Base-by-base conservation (phyloP, 2,113 vertebrate genomes). In the Toxotes jaculatrix region DNA sequence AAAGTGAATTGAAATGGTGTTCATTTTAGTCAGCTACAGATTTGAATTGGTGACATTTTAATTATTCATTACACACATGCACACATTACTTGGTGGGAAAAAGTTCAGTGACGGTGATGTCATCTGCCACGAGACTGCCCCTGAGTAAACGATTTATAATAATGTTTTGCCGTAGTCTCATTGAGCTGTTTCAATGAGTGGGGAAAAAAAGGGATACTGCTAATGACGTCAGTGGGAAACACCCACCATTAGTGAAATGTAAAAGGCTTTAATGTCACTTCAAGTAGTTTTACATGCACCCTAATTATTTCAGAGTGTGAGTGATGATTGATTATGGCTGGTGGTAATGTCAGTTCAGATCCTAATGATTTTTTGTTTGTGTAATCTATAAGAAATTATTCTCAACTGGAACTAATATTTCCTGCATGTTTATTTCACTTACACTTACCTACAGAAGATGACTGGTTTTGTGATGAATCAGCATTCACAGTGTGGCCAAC, bases 401-500 rank as follows among this genome's bases (percentile, higher is more conserved):
- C 3, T 69, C 34, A 43, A 73, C 3, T 69, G 21, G 10, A 61
- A 31, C 13, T 16, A 67, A 59, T 34, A 62, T 57, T 21, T 49
- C 60, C 47, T 42, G 27, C 60, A 76, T 65, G 5, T 82, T 66
- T n/a, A 40, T 23, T 57, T 66, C 43, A 67, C 38, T 27, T 27
- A 27, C 27, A 27, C 27, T 27, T 27, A 94, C 92, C 91, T 89
- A 87, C 91, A 88, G 91, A 91, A 94, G 95, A 95, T 95, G 93
- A 90, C 81, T 89, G 87, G 90, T 92, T 95, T 94, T 93, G 93
- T 96, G 95, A 96, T 89, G 94, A 96, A 93, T 94, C 93, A 95
- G 96, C 95, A 95, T 90, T 93, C 95, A 91, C 87, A 92, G 93
- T 90, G 93, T 93, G 94, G 92, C 93, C 93, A 94, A 93, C 94